Base-by-base conservation (phyloP, 2,888 invertebrate genomes). In the Dyspetes luteomarginatus region DNA sequence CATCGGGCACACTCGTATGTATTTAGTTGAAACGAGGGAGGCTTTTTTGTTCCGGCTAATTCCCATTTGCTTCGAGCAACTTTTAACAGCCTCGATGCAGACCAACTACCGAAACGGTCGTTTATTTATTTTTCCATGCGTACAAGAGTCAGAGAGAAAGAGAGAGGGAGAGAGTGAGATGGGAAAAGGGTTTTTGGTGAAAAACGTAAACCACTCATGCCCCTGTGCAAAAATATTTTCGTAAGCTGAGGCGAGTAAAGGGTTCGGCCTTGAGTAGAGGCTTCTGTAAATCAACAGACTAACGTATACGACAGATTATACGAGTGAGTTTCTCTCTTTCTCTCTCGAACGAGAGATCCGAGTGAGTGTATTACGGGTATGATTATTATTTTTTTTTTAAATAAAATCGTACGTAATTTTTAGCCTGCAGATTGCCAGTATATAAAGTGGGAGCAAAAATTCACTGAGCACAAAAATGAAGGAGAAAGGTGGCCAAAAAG, bases 1-100 rank as follows among this genome's bases (percentile, higher is more conserved):
- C 79, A 73, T 68, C 72, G 67, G 76, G 78, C 85, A 80, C 48
- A 17, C 52, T 28, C 30, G 41, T 60, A 76, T 79, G 71, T 82
- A 82, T 86, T 88, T 86, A 74, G 83, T 82, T 86, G 78, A 84
- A 58, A n/a, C 24, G 65, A 78, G 58, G 24, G 36, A 45, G 85
- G 78, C 81, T 80, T 80, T 73, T 81, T 86, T 86, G 88, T 88
- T 88, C 85, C 85, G 81, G 85, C 87, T 88, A 89, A 89, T 89
- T 89, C 87, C 83, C 28, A 52, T 81, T 88, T 74, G 81, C 77
- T 76, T 64, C 78, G 56, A 77, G 36, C 56, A 41, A 50, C 72
- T 68, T 81, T 77, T 73, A 81, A 22, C 77, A 77, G 81, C 81
- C 73, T 81, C 68, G 76, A 73, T 68, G 62, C 28, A 43, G 41